Base-by-base conservation (phyloP, 64 coral and sea anemone genomes). In the Acropora tenuis region DNA sequence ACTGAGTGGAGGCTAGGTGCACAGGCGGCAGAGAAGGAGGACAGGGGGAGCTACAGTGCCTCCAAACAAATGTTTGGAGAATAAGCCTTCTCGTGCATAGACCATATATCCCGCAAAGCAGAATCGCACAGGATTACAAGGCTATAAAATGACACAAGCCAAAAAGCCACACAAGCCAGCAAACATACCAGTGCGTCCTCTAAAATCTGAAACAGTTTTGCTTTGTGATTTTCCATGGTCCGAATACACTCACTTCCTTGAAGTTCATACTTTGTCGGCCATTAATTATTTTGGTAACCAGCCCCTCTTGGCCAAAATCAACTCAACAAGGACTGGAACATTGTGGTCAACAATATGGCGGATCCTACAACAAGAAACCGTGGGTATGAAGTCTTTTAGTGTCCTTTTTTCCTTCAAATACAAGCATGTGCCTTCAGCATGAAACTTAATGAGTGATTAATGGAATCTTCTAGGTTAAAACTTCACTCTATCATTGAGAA, bases 151-250 rank as follows among this genome's bases (percentile, higher is more conserved):
- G 30, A 30, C 30, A 0, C 30, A 30, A 30, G 30, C n/a, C n/a
- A n/a, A n/a, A n/a, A n/a, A n/a, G n/a, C 52, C 10, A 55, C 52
- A 1, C 10, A 55, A 2, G 30, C 30, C 30, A 55, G 52, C 52
- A 55, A 55, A 7, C 91, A 74, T 73, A 96, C 94, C 90, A 96
- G 19, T 52, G 90, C 87, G 87, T 96, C 94, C 41, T 96, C 90
- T 15, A 96, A 66, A 68, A 96, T 88, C 40, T 81, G 76, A 41
- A 78, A 20, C 12, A 96, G 76, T 84, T 96, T 89, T 41, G 86
- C 91, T 18, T 92, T 92, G 75, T 96, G 76, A 79, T 86, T 72
- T 9, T 85, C 82, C 82, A 85, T 84, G 17, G 43, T 20, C 30
- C 30, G 30, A 30, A 30, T 30, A 30, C 30, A 30, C 30, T 30